Evolutionary conservation across 2,113 vertebrate species (phyloP).

Genomic region (Malurus melanocephalus): DNA sequence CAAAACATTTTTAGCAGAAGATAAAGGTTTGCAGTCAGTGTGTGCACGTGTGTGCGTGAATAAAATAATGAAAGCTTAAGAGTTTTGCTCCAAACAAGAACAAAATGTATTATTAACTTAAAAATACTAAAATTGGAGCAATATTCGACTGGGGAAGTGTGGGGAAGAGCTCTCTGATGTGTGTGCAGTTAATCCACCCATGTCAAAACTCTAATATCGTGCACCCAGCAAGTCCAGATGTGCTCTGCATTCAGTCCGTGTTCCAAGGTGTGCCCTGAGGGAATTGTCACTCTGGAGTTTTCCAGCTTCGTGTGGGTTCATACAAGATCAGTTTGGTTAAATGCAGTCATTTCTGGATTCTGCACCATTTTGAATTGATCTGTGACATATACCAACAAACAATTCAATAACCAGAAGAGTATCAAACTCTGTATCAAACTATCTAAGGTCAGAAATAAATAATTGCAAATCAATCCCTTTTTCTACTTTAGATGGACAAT

Average conservation of each 20-base stretch:
- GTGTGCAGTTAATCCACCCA: not conserved
- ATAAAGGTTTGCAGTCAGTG: not conserved
- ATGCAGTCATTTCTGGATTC: not conserved
- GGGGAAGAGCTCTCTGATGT: not conserved
- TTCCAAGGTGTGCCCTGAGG: not conserved
- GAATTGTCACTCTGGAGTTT: not conserved
- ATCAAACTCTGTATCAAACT: not conserved
- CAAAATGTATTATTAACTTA: not conserved
- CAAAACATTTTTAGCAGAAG: not conserved
- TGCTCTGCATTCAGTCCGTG: not conserved
- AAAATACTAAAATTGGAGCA: not conserved
- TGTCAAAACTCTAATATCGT: not conserved
- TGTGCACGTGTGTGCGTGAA: not conserved
- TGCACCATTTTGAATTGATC: not conserved
- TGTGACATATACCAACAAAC: not conserved
- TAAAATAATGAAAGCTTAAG: not conserved
- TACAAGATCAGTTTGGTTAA: not conserved
- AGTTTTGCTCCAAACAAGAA: not conserved
- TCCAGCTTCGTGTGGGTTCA: not conserved
- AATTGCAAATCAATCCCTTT: not conserved
- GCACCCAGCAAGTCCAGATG: not conserved
- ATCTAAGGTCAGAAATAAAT: constrained; percentile 15
- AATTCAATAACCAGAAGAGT: constrained; percentile 8
- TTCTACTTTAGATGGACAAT: not conserved
- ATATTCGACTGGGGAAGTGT: rapidly evolving